A percentile compares a stretch with the other conserved stretches of the same genome.
phyloP scores from a whole-genome alignment of 2,797 vertebrate species.

The Anniella stebbinsi region DNA sequence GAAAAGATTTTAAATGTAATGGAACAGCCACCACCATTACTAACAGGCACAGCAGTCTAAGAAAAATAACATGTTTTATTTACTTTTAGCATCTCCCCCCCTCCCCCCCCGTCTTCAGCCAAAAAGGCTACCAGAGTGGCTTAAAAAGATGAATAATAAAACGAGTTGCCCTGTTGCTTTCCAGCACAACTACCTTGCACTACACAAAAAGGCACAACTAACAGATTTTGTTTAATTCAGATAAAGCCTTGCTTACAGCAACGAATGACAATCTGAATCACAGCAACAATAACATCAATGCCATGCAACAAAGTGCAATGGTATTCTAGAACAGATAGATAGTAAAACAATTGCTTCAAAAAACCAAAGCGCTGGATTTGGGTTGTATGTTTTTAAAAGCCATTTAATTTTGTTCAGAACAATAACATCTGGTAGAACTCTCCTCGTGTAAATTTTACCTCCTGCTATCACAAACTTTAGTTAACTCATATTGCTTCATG shows the following conservation, averaged over 20 bases:
- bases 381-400: background rate
- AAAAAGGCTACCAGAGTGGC: too few relatives aligned
- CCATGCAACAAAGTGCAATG: background rate
- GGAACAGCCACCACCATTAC: constrained; percentile 16
- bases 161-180: constrained; percentile 14
- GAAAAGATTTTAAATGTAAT: background rate
- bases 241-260: background rate
- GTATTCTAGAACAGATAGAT: background rate
- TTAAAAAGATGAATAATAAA: too few relatives aligned
- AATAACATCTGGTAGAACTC: background rate
- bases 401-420: background rate
- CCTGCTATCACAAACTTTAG: background rate
- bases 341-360: background rate
- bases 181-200: background rate
- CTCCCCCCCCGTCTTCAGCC: too few relatives aligned
- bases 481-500: background rate
- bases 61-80: background rate
- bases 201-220: constrained; percentile 6
- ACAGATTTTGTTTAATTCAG: background rate
- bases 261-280: background rate
- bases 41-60: background rate
- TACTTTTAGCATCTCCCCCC: too few relatives aligned
- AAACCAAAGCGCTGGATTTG: background rate
- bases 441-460: background rate
- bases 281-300: too few relatives aligned